Evolutionary conservation across 2,888 invertebrate genomes (phyloP), one percentile per base, ranked within the genome.

Genomic region (Sinohyriopsis cumingii): DNA sequence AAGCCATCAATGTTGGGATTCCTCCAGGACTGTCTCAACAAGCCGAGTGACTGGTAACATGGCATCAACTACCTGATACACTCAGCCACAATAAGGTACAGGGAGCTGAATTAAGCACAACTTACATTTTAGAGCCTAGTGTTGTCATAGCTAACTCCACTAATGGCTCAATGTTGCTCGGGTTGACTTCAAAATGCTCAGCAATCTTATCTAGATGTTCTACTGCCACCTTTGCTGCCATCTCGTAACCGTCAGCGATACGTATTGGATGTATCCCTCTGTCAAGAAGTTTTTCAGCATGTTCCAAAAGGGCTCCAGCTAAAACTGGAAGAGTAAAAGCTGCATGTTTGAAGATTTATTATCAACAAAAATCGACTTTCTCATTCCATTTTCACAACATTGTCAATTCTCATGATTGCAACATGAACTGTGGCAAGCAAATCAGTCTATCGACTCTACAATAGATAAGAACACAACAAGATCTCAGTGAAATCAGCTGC

Each of bases 181-280:
- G 93, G 86, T 95, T 94, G 25, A 98, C 94, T 0, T 96, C 95
- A 91, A 97, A 99, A 0, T 94, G 93, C 82, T 98, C 95, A 45
- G 96, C 95, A 87, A 99, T 95, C 64, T 93, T 92, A 77, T 98
- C 96, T 76, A 99, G 91, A 88, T 97, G 95, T 57, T 94, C 92
- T 0, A 95, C 93, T 0, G 98, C 97, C 69, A 94, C 93, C 78
- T 96, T 95, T 1, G 98, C 97, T 0, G 99, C 99, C 91, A 98
- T 91, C 90, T 99, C 99, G 88, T 96, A 99, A 63, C 99, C 99
- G 91, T 99, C 99, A 9, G 99, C 98, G 82, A 99, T 97, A 83
- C 99, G 94, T 84, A 99, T 98, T 0, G 99, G 99, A 90, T 99
- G 99, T 88, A 99, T 98, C 59, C 99, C 99, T 85, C 96, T 95